phyloP scores from a whole-genome alignment of 2,888 invertebrate species.

The Pyrochroa serraticornis region DNA sequence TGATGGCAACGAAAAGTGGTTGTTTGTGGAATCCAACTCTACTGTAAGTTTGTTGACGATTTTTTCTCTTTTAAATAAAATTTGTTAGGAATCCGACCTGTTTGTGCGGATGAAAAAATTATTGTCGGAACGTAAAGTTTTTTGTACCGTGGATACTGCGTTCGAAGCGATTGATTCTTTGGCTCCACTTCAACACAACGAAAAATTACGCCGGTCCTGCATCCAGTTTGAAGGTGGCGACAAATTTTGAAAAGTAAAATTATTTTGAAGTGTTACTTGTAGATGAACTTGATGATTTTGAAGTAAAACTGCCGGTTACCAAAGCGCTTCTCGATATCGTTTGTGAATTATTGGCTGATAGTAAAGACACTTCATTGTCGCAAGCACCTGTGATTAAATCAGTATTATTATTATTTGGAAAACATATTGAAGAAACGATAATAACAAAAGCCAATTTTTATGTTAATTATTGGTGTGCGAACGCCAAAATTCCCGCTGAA shows the following conservation, averaged over 20 bases:
- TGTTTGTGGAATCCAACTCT: constrained; percentile 57
- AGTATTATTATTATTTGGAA: constrained; percentile 57
- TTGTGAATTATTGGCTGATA: constrained; percentile 59
- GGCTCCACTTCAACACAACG: constrained; percentile 49
- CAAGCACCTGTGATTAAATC: constrained; percentile 61
- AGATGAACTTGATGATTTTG: constrained; percentile 63
- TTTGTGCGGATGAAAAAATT: constrained; percentile 61
- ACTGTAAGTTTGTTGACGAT: constrained; percentile 44
- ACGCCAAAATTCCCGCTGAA: constrained; percentile 42
- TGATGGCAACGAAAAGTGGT: constrained; percentile 57
- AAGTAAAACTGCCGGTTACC: constrained; percentile 58
- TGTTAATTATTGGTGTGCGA: constrained; percentile 40
- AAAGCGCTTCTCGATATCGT: constrained; percentile 58
- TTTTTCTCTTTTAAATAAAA: constrained; percentile 19
- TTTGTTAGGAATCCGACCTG: constrained; percentile 55
- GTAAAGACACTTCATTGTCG: constrained; percentile 55
- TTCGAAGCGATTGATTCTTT: constrained; percentile 68
- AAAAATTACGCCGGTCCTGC: constrained; percentile 29
- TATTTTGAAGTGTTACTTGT: constrained; percentile 32
- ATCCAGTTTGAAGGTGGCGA: constrained; percentile 44
- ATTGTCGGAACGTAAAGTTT: constrained; percentile 63
- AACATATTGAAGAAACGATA: constrained; percentile 52
- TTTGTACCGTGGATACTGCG: constrained; percentile 65
- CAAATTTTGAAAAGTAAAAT: too few relatives aligned
- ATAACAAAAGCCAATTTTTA: constrained; percentile 37